Evolutionary conservation across 1,140 invertebrate species (phyloP).

Genomic region (Holotrichia oblita): DNA sequence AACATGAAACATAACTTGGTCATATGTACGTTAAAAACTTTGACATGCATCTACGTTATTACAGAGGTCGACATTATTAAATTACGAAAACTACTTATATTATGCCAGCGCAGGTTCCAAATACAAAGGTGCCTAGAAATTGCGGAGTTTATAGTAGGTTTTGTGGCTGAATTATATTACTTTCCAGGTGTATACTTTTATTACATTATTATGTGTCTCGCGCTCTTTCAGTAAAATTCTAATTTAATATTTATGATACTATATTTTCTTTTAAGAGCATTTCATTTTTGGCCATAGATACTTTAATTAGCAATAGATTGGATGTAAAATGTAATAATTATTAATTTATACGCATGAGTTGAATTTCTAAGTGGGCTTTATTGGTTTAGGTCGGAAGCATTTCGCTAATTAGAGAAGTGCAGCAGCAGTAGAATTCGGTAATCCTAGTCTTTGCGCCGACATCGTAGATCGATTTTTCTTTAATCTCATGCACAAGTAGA

Average conservation of each 20-base stretch:
- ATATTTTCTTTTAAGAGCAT: too few relatives aligned
- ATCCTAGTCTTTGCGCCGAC: background rate
- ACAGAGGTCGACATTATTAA: background rate
- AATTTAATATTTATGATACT: too few relatives aligned
- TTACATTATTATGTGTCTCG: background rate
- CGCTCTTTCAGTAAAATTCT: too few relatives aligned
- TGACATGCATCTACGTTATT: background rate
- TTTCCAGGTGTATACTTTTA: background rate
- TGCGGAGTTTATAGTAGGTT: background rate
- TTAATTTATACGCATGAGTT: too few relatives aligned
- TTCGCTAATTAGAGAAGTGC: background rate
- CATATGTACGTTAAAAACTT: background rate
- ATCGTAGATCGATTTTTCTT: conserved; percentile 8
- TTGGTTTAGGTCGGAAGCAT: background rate
- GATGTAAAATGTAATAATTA: too few relatives aligned
- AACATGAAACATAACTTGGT: too few relatives aligned
- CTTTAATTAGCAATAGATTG: too few relatives aligned
- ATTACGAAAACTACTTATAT: conserved; percentile 7
- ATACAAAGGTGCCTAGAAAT: background rate
- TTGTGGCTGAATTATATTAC: background rate
- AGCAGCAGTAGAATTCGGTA: background rate
- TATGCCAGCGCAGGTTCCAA: background rate
- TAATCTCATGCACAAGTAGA: background rate
- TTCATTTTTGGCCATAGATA: too few relatives aligned
- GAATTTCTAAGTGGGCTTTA: background rate